Evolutionary conservation across 2,888 invertebrate genomes (phyloP).

Genomic region (Lapara coniferarum): DNA sequence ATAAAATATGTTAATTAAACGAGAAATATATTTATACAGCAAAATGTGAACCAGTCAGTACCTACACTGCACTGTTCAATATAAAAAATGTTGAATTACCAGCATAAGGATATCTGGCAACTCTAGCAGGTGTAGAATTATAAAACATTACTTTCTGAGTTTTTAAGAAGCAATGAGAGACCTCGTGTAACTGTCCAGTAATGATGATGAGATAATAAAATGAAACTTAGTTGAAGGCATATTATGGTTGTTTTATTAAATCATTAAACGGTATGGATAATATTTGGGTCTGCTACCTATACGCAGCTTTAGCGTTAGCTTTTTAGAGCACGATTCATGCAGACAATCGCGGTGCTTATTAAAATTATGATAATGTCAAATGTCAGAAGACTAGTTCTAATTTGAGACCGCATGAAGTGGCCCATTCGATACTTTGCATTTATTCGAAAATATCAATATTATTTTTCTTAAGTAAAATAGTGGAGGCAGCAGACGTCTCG

Average conservation of each 20-base stretch:
- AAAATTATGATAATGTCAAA: slow-evolving; percentile 2
- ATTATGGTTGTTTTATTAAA: not conserved
- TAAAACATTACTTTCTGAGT: no score
- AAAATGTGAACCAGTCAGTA: not conserved
- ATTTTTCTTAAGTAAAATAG: no score
- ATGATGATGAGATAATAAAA: not conserved
- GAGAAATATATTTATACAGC: no score
- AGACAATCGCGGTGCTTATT: not conserved
- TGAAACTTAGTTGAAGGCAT: not conserved
- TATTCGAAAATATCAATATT: no score
- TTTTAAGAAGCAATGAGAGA: not conserved
- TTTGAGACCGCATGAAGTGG: not conserved
- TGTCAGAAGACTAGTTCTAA: not conserved
- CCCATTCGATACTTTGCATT: not conserved
- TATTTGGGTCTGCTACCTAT: no score
- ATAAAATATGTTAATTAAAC: no score
- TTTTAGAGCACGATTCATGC: no score
- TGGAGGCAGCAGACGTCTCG: no score
- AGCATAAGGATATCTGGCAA: no score
- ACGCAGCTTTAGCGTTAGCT: no score
- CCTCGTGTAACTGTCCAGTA: not conserved
- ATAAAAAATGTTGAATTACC: not conserved
- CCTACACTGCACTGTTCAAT: not conserved
- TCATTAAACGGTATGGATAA: no score
- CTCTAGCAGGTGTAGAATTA: no score